Evolutionary conservation across 2,888 invertebrate genomes (phyloP).

Genomic region (Dryomyza anilis): DNA sequence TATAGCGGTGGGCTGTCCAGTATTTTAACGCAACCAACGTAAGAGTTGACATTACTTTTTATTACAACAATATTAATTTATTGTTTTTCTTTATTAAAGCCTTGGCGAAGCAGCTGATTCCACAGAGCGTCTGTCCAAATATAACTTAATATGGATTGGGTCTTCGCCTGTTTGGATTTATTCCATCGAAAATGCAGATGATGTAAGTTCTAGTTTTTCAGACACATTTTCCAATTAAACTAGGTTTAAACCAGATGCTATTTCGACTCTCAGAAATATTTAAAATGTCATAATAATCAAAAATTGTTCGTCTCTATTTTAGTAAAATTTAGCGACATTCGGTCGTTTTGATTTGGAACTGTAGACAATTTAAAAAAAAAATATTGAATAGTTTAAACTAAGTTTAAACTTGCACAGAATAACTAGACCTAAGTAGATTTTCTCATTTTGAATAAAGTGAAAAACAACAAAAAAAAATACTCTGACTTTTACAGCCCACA

Average conservation of each 20-base stretch:
- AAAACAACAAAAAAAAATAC: too few species aligned
- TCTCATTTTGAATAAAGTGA: too few species aligned
- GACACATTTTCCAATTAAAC: too few species aligned
- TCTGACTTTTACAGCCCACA: conserved; percentile 36
- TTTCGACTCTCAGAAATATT: not conserved
- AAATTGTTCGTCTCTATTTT: not conserved
- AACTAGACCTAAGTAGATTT: too few species aligned
- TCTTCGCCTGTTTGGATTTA: conserved; percentile 71
- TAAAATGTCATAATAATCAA: not conserved
- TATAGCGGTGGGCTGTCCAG: conserved; percentile 72
- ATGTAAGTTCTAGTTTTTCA: conserved; percentile 42
- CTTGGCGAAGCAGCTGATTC: conserved; percentile 69
- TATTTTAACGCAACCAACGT: conserved; percentile 70
- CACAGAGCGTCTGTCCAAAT: conserved; percentile 66
- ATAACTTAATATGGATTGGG: conserved; percentile 68
- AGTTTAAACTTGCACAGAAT: too few species aligned
- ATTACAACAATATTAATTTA: not conserved
- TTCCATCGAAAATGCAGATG: conserved; percentile 65
- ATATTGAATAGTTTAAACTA: too few species aligned
- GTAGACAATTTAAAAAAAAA: too few species aligned
- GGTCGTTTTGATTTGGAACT: not conserved
- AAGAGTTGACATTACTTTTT: conserved; percentile 26
- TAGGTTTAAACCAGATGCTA: too few species aligned
- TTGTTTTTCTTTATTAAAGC: conserved; percentile 39
- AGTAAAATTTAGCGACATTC: not conserved